Evolutionary conservation across 1,140 invertebrate species (phyloP), one percentile per base, ranked within the genome.

Genomic region (Luehdorfia chinensis): DNA sequence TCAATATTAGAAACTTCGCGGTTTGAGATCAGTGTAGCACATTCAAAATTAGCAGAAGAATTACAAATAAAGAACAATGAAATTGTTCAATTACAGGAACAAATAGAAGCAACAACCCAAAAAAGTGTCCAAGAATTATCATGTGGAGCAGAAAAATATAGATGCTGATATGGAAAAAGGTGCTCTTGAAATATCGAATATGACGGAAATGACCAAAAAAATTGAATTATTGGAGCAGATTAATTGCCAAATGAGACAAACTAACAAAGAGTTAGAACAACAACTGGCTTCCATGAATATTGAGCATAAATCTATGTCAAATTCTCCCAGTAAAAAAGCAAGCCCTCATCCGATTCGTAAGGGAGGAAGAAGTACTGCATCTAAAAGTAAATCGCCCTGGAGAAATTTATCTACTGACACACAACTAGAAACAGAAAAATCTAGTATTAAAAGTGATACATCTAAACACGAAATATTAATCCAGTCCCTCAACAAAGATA

Each of bases 31-130:
- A 88, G 87, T 55, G 50, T 88, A 19, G 84, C 81, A 39, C 87
- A 90, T 81, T 87, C 88, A 13, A 87, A 88, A 55, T 62, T 91
- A 37, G 71, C 87, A 69, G 88, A 90, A 66, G 88, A 90, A 65
- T 54, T 90, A 33, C 86, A 88, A n/a, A 41, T 57, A 6, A 87
- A 85, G 59, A 66, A 69, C 37, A 68, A 68, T 64, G 84, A 85
- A 70, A 75, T 83, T 45, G 52, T 60, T 56, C 52, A 74, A 53
- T 61, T 88, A 44, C 66, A 87, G 61, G 63, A 75, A 36, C 69
- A 75, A 54, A 63, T 85, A 30, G 59, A 76, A 37, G 47, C 63
- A 44, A 48, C 85, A 27, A 54, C 67, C 15, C 45, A 71, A 37
- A 33, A 19, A 45, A 36, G 50, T 30, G 39, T 49, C 9, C 47